Percentiles rank a stretch among this genome's conserved stretches.
Conservation (phyloP, 2,888 invertebrate species). For the Eulithis testata region DNA sequence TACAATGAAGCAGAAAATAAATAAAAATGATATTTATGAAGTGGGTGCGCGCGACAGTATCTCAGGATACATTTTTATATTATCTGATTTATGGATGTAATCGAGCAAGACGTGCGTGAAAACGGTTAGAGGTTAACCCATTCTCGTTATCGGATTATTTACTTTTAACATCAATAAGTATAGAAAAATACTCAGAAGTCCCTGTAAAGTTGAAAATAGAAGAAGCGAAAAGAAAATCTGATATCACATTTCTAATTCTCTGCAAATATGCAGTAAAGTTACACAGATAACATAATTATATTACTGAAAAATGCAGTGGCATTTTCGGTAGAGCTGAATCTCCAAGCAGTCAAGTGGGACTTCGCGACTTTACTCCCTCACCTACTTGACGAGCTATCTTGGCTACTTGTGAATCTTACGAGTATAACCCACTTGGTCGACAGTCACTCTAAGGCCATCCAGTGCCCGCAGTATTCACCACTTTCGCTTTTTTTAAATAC, state of each 20-base stretch:
- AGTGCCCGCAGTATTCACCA: not conserved
- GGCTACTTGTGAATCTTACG: not conserved
- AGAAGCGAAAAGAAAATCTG: no score
- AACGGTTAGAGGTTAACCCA: conserved; percentile 22
- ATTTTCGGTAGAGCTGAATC: not conserved
- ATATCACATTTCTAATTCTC: no score
- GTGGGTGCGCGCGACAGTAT: conserved; percentile 34
- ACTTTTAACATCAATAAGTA: not conserved
- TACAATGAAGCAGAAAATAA: conserved; percentile 39
- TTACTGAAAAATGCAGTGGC: not conserved
- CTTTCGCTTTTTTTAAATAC: not conserved
- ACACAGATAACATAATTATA: not conserved
- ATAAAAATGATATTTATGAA: conserved; percentile 35
- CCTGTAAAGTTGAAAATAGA: no score
- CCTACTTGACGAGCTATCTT: conserved; percentile 3
- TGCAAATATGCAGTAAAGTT: not conserved
- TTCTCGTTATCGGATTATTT: conserved; percentile 13
- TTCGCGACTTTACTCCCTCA: not conserved
- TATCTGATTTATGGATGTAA: conserved; percentile 39
- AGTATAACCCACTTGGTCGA: not conserved
- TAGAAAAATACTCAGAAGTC: not conserved
- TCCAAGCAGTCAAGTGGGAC: conserved; percentile 1
- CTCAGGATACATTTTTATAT: conserved; percentile 35
- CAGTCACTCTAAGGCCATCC: not conserved
- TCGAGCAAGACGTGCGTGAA: conserved; percentile 25